Conservation (phyloP, 1,140 invertebrate species). For the Trinorchestia longiramus region DNA sequence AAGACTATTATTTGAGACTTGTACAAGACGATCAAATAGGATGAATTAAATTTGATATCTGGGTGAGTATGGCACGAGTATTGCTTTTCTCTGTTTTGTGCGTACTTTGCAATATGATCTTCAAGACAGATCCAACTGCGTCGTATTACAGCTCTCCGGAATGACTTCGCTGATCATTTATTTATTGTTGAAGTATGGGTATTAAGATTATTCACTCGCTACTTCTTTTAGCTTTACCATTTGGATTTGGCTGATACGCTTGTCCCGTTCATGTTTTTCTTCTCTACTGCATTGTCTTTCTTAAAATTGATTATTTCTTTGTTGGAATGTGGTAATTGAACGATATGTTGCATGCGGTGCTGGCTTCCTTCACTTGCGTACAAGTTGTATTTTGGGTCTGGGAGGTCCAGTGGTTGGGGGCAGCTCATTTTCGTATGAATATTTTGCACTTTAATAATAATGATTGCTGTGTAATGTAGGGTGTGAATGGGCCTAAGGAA, state of each 20-base stretch:
- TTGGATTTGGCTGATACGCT: constrained; percentile 26
- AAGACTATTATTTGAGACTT: neutral
- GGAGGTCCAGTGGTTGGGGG: neutral
- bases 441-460: neutral
- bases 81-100: neutral
- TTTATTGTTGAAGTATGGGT: neutral
- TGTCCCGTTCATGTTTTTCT: neutral
- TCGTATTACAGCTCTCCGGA: neutral
- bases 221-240: neutral
- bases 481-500: neutral
- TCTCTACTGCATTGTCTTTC: neutral
- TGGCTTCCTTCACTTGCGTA: neutral
- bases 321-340: constrained; percentile 13
- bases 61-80: neutral
- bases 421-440: neutral
- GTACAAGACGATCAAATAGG: neutral
- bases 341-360: constrained; percentile 5
- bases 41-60: neutral
- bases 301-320: neutral
- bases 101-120: neutral
- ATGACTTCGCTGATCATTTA: neutral
- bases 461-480: neutral
- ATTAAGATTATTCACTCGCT: neutral
- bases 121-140: neutral
- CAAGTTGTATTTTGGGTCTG: neutral